Percentiles rank a stretch among this genome's conserved stretches.
phyloP scores from a whole-genome alignment of 2,797 vertebrate species.

The Sebastes hubbsi region DNA sequence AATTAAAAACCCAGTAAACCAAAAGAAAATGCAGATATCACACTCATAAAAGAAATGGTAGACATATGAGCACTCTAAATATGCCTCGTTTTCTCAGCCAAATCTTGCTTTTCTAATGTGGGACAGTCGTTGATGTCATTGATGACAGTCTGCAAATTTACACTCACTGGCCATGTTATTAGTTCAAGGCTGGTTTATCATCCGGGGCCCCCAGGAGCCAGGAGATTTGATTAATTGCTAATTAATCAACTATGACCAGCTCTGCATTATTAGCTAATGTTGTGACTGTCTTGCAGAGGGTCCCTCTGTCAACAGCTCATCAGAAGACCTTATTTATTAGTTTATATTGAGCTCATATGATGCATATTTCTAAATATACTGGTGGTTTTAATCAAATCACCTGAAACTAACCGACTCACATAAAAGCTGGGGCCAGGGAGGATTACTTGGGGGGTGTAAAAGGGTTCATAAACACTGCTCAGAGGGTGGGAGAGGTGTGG shows the following conservation, averaged over 20 bases:
- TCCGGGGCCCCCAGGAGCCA: not conserved
- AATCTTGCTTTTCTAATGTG: no score
- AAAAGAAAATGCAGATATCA: no score
- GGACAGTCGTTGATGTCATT: no score
- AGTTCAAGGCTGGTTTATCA: not conserved
- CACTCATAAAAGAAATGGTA: no score
- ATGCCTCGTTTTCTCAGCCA: no score
- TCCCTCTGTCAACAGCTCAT: not conserved
- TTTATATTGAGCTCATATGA: not conserved
- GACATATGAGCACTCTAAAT: no score
- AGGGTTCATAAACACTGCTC: not conserved
- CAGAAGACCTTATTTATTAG: not conserved
- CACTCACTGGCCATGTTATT: not conserved
- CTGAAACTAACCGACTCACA: not conserved
- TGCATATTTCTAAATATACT: not conserved
- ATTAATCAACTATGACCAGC: not conserved
- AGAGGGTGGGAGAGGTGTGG: not conserved
- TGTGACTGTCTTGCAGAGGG: not conserved
- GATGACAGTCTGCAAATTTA: no score
- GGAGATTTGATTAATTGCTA: not conserved
- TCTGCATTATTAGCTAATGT: not conserved
- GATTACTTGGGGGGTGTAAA: not conserved
- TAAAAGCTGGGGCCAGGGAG: not conserved
- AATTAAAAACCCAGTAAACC: no score
- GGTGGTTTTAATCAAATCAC: not conserved